Percentiles rank a stretch among this genome's conserved stretches.
phyloP scores from a whole-genome alignment of 37 sponge, comb jelly and placozoan species.

The Crambe crambe region DNA sequence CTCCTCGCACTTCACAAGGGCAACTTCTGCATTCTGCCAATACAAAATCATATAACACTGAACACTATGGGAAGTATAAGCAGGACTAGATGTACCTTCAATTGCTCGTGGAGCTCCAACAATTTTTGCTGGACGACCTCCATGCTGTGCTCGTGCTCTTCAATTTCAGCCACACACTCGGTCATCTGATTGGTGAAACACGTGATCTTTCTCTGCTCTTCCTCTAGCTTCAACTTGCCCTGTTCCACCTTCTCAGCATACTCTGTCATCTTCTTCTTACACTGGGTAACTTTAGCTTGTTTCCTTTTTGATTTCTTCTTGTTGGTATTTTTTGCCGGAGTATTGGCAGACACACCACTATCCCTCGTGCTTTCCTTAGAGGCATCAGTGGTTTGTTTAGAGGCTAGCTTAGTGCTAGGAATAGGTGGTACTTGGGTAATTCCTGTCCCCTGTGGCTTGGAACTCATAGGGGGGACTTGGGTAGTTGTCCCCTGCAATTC shows the following conservation, averaged over 20 bases:
- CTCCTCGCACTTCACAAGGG: not conserved
- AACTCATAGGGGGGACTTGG: no score
- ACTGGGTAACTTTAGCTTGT: not conserved
- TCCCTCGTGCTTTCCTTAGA: not conserved
- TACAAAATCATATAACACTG: no score
- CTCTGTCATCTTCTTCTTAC: not conserved
- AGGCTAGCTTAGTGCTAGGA: not conserved
- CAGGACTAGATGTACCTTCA: not conserved
- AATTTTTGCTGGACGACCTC: constrained; percentile 19
- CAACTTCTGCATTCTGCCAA: not conserved
- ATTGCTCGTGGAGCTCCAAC: not conserved
- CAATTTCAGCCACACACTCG: constrained; percentile 42
- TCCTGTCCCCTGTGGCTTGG: no score
- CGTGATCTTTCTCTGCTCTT: constrained; percentile 1
- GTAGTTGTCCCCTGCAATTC: no score
- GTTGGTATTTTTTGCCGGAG: no score
- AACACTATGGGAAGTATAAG: no score
- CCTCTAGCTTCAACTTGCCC: constrained; percentile 4
- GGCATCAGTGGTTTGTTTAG: no score
- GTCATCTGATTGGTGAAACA: constrained; percentile 17
- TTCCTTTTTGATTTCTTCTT: not conserved
- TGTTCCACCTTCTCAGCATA: not conserved
- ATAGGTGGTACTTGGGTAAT: no score
- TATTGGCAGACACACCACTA: not conserved
- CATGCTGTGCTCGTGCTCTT: constrained; percentile 25